Conservation (phyloP, 2,888 invertebrate genomes). For the Hypselothyrea guttata region DNA sequence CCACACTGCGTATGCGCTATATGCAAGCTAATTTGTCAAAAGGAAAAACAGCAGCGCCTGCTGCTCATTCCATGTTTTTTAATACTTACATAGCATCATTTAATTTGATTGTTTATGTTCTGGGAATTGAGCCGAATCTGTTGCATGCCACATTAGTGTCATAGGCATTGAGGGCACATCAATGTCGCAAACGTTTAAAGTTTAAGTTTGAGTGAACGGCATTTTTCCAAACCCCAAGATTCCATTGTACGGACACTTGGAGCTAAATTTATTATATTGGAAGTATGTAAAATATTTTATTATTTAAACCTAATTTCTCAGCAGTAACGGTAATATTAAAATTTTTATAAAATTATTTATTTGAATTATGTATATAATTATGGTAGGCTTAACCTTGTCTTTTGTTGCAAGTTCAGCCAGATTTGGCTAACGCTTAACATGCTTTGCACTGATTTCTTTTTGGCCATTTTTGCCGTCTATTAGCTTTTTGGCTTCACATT, state of each 20-base stretch:
- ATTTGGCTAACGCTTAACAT: constrained; percentile 25
- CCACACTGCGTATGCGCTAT: constrained; percentile 46
- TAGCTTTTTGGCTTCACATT: background rate
- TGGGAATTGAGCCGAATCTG: constrained; percentile 55
- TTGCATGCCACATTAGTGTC: constrained; percentile 56
- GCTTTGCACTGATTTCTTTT: background rate
- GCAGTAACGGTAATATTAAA: too few relatives aligned
- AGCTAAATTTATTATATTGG: too few relatives aligned
- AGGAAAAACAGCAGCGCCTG: constrained; percentile 14
- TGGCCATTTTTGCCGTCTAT: constrained; percentile 7
- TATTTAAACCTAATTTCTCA: too few relatives aligned
- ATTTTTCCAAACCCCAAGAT: too few relatives aligned
- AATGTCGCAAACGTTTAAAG: too few relatives aligned
- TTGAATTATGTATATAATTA: background rate
- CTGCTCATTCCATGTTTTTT: background rate
- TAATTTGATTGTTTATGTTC: constrained; percentile 64
- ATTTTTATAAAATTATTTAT: too few relatives aligned
- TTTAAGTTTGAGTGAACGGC: too few relatives aligned
- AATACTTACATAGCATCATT: constrained; percentile 36
- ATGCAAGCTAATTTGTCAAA: constrained; percentile 58
- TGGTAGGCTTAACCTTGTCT: constrained; percentile 13
- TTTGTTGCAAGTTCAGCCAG: constrained; percentile 25
- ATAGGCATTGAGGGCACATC: background rate
- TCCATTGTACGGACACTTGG: too few relatives aligned
- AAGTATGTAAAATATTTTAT: too few relatives aligned